These are phyloP conservation scores for Crocallis elinguaria DNA, from an alignment of 2,888 invertebrate species.

Conservation along the genomic window DNA sequence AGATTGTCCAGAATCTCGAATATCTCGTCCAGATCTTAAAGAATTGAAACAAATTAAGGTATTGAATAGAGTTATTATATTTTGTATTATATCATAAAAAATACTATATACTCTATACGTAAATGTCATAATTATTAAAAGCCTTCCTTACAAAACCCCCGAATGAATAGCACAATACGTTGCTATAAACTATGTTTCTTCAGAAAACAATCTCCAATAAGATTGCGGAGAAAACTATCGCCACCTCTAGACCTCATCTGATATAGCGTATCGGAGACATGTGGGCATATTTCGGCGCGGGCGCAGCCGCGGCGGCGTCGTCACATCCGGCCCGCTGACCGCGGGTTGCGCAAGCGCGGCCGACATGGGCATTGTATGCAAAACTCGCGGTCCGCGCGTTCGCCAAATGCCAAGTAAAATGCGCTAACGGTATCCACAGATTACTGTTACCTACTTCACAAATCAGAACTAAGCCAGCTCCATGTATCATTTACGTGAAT, in stretches of 20 bases:
- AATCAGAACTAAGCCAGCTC: no score
- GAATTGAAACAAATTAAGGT: no score
- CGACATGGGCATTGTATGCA: conserved; percentile 82
- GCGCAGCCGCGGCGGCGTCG: conserved; percentile 56
- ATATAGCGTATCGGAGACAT: conserved; percentile 55
- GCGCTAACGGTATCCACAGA: conserved; percentile 52
- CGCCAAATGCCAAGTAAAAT: conserved; percentile 68
- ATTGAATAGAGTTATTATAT: no score
- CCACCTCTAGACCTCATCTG: conserved; percentile 22
- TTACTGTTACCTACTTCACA: neutral
- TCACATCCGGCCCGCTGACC: conserved; percentile 78
- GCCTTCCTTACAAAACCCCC: no score
- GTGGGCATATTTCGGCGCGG: conserved; percentile 62
- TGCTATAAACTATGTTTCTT: no score
- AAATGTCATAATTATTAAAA: no score
- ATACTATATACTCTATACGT: no score
- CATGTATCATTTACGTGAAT: no score
- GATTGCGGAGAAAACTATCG: neutral
- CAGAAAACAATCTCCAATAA: neutral
- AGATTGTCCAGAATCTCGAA: no score
- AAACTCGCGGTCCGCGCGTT: conserved; percentile 60
- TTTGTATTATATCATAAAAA: no score
- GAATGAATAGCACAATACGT: no score
- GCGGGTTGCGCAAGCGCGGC: conserved; percentile 72
- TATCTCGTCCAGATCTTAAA: no score